These are phyloP conservation scores for Desmophyllum pertusum DNA, from an alignment of 92 coral and sea anemone species.

Conservation along the genomic window DNA sequence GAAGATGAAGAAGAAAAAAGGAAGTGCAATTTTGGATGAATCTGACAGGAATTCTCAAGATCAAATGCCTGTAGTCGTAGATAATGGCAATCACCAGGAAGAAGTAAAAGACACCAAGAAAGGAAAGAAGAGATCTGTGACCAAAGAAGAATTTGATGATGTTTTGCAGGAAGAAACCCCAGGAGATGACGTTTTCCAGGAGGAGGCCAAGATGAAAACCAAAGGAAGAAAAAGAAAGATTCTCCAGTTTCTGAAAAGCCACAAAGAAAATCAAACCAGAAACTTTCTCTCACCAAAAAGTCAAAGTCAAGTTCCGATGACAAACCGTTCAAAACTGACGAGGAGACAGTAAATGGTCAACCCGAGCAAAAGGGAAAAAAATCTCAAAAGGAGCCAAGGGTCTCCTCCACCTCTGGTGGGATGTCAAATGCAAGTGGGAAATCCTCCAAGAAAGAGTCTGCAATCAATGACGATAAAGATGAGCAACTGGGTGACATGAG, in stretches of 20 bases:
- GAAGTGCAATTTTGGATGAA: background rate
- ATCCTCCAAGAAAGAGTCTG: background rate
- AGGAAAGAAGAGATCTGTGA: background rate
- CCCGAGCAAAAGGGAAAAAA: background rate
- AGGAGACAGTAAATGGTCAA: background rate
- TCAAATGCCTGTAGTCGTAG: background rate
- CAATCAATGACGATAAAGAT: conserved; percentile 38
- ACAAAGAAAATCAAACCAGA: conserved; percentile 6
- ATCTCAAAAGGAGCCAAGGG: too few relatives aligned
- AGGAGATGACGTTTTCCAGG: background rate
- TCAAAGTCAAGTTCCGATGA: conserved; percentile 26
- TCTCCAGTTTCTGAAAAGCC: background rate
- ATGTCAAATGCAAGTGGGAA: background rate
- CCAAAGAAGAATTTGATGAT: background rate
- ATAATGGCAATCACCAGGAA: background rate
- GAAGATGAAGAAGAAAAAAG: background rate
- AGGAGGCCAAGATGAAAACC: background rate
- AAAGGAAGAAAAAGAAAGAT: conserved; percentile 7
- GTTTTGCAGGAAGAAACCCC: background rate
- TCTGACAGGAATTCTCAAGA: background rate
- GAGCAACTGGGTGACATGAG: conserved; percentile 79
- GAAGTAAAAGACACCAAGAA: conserved; percentile 1
- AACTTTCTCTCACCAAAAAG: conserved; percentile 7
- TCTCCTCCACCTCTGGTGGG: background rate
- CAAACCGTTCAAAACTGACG: background rate